Evolutionary conservation across 1,140 invertebrate genomes (phyloP).

Genomic region (Cotesia vestalis): DNA sequence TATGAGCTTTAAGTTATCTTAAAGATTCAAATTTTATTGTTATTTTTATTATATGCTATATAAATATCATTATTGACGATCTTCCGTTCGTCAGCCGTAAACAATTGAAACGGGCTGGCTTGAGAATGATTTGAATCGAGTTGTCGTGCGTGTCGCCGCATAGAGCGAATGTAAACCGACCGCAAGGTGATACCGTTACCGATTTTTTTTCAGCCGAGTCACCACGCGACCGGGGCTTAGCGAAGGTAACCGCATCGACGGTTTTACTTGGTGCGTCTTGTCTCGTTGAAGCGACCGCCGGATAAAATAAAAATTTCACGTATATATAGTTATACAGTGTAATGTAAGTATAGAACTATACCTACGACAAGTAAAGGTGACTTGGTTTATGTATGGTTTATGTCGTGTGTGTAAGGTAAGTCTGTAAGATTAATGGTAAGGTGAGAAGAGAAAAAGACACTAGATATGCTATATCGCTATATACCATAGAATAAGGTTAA

Average conservation of each 20-base stretch:
- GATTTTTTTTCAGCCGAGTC: constrained; percentile 51
- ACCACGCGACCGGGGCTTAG: constrained; percentile 45
- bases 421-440: no score
- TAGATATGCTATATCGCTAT: no score
- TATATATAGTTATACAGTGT: background rate
- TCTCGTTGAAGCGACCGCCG: background rate
- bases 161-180: constrained; percentile 51
- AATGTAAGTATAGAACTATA: background rate
- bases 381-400: background rate
- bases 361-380: background rate
- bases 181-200: constrained; percentile 55
- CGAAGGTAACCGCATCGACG: constrained; percentile 17
- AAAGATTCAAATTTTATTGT: no score
- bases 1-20: no score
- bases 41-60: no score
- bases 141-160: constrained; percentile 41
- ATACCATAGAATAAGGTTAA: no score
- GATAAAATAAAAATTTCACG: background rate
- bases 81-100: constrained; percentile 6
- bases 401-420: no score
- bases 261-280: background rate
- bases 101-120: constrained; percentile 25
- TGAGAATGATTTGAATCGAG: constrained; percentile 41
- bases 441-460: no score
- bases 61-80: constrained; percentile 21